Evolutionary conservation across 2,113 vertebrate species (phyloP).

Genomic region (Sinocyclocheilus rhinocerous): DNA sequence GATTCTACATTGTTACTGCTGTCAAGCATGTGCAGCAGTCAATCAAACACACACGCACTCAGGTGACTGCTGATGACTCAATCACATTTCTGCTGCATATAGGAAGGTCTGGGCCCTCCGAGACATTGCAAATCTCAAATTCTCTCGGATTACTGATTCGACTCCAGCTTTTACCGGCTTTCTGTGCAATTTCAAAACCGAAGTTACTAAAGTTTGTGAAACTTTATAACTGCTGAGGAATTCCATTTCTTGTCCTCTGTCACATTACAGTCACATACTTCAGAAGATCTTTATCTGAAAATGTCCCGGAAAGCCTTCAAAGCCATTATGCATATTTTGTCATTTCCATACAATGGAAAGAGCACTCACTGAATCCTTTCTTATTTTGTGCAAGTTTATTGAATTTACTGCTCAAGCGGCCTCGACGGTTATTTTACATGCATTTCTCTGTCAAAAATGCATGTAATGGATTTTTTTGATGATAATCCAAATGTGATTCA

Average conservation of each 20-base stretch:
- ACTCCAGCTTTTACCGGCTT: background rate
- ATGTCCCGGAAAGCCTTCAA: background rate
- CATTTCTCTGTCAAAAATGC: conserved; percentile 11
- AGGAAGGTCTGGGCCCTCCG: background rate
- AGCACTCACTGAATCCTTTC: background rate
- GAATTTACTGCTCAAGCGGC: conserved; percentile 4
- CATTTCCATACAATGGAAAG: background rate
- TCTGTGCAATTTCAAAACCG: background rate
- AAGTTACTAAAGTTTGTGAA: background rate
- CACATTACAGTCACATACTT: background rate
- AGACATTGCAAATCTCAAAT: background rate
- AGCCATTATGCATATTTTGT: background rate
- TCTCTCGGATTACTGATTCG: background rate
- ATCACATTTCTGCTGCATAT: background rate
- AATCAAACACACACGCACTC: background rate
- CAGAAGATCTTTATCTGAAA: conserved; percentile 1
- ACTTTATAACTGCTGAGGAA: background rate
- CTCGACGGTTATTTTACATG: conserved; percentile 13
- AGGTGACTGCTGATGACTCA: conserved; percentile 4
- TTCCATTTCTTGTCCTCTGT: background rate
- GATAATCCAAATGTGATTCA: background rate
- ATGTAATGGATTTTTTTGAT: conserved; percentile 10
- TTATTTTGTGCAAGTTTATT: conserved; percentile 2
- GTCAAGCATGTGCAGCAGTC: too few species aligned
- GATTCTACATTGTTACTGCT: too few species aligned